Evolutionary conservation across 35 echinoderm and acorn worm genomes (phyloP), one percentile per base, ranked within the genome.

Genomic region (Stichopus chloronotus): DNA sequence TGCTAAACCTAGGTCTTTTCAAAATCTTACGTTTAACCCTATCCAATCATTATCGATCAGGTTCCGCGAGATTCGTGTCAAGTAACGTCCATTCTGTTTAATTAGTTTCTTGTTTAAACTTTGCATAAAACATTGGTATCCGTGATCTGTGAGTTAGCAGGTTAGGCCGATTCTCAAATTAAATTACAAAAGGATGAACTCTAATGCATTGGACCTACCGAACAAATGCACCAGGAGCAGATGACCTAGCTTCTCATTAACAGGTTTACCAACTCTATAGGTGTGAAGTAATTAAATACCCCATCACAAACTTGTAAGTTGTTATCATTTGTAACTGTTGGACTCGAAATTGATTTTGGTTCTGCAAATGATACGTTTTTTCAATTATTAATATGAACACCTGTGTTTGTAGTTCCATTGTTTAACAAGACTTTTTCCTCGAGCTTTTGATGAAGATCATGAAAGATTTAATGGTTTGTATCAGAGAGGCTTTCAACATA

Each of bases 241-340:
- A 9, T 55, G 14, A 17, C 80, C 80, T 83, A 83, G 80, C 80
- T 83, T 56, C 8, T 83, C 55, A 55, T 83, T n/a, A 17, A 53
- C 52, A 83, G 52, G 52, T 56, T 83, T 53, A 52, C 52, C 9
- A 8, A 56, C 80, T 53, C 9, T 17, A 83, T 52, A 19, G 80
- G 80, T 83, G 52, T 83, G 19, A 83, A 83, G 80, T 83, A 83
- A 83, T 83, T 83, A 83, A 83, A 83, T 53, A 83, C 43, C n/a
- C 55, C 53, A 11, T 52, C 43, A 83, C 80, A 83, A 55, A n/a
- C 80, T 56, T 83, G 80, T 83, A 55, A 83, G 55, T 83, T 43
- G 55, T 83, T 56, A 55, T 83, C 80, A 83, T 83, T 43, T 83
- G 25, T 56, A 17, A 83, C 80, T 83, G 80, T 52, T 83, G 55